Percentiles rank a stretch among this genome's conserved stretches.
phyloP scores from a whole-genome alignment of 2,113 vertebrate genomes.

The Corythaixoides concolor region DNA sequence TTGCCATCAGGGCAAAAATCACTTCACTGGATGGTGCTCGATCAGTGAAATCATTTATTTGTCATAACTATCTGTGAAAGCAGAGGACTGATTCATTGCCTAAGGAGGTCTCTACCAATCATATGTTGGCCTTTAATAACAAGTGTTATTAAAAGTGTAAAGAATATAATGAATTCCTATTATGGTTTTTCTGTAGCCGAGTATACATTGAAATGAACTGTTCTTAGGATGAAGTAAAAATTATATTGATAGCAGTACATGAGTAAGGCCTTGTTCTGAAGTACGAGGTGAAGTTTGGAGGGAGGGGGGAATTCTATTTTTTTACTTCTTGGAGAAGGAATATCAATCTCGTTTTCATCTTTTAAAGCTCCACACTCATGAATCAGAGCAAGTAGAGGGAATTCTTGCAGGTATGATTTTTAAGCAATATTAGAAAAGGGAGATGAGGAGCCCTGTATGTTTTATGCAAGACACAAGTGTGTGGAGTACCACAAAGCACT shows the following conservation, averaged over 20 bases:
- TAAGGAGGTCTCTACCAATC: background rate
- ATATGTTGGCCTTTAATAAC: background rate
- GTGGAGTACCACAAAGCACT: background rate
- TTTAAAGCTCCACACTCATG: background rate
- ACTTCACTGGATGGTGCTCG: background rate
- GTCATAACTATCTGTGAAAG: background rate
- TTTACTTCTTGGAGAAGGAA: background rate
- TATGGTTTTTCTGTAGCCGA: background rate
- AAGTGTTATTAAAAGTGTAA: background rate
- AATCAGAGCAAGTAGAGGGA: background rate
- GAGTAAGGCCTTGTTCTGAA: background rate
- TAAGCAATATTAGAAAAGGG: background rate
- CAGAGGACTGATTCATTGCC: background rate
- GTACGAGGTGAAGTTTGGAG: background rate
- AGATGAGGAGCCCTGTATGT: background rate
- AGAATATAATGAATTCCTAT: background rate
- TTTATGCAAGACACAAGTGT: background rate
- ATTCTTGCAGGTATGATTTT: background rate
- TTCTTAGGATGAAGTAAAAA: background rate
- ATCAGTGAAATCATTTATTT: background rate
- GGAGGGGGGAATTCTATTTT: background rate
- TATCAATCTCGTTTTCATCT: background rate
- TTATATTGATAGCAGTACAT: background rate
- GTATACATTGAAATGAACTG: background rate
- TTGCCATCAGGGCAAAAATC: background rate